Conservation (phyloP, 2,797 vertebrate genomes). For the Acomys russatus region DNA sequence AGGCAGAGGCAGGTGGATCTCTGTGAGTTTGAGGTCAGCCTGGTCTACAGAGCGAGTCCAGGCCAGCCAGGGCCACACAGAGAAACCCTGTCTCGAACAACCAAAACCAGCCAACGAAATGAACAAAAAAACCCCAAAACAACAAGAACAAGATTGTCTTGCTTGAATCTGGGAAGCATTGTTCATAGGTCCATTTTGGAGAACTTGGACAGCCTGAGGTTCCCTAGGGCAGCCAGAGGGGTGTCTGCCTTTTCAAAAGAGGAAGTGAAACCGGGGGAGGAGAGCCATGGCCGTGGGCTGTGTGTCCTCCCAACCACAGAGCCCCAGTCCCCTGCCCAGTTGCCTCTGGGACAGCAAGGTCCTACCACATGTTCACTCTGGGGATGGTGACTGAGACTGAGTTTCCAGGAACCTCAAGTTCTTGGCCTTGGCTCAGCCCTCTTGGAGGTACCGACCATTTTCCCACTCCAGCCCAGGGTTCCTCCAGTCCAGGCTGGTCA, state of each 20-base stretch:
- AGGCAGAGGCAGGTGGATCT: no score
- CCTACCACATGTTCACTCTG: not conserved
- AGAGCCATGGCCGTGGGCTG: not conserved
- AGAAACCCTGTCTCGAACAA: no score
- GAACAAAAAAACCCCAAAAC: no score
- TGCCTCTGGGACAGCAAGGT: not conserved
- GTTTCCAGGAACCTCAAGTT: not conserved
- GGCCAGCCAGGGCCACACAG: no score
- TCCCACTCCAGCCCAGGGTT: not conserved
- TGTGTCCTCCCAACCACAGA: not conserved
- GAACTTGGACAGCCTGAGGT: not conserved
- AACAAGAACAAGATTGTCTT: not conserved
- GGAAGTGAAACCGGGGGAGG: not conserved
- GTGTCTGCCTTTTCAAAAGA: slow-evolving; percentile 11
- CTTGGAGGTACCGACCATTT: not conserved
- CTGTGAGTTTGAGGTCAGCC: no score
- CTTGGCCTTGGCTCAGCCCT: not conserved
- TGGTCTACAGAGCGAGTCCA: no score
- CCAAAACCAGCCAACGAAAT: no score
- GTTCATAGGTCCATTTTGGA: not conserved
- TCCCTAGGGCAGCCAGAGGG: not conserved
- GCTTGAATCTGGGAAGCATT: not conserved
- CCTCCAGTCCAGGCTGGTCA: not conserved
- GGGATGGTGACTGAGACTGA: not conserved
- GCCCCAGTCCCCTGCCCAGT: not conserved